These are phyloP conservation scores for Syngnathus scovelli DNA, from an alignment of 2,113 vertebrate species.

Conservation along the genomic window DNA sequence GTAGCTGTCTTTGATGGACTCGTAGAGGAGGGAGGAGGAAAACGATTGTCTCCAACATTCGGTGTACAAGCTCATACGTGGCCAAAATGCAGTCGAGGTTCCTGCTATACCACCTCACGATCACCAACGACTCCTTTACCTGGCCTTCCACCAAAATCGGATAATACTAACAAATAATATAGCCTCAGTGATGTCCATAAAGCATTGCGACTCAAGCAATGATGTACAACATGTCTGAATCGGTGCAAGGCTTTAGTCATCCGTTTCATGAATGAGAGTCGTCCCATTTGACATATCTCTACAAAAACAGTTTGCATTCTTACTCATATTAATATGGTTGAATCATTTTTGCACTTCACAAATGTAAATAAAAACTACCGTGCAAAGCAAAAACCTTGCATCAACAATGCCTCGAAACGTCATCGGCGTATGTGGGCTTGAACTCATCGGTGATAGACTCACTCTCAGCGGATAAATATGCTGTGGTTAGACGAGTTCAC, in stretches of 20 bases:
- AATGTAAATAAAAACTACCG: too few species aligned
- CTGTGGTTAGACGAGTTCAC: too few species aligned
- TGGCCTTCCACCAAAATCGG: not conserved
- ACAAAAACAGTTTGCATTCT: not conserved
- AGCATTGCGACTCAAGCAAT: not conserved
- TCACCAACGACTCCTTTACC: slow-evolving; percentile 3
- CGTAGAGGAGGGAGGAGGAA: slow-evolving; percentile 60
- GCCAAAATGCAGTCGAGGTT: slow-evolving; percentile 23
- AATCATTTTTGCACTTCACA: not conserved
- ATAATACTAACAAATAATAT: not conserved
- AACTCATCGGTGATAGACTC: too few species aligned
- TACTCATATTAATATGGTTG: not conserved
- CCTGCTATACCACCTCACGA: not conserved
- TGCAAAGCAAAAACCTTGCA: too few species aligned
- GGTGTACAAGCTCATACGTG: slow-evolving; percentile 18
- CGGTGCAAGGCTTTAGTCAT: not conserved
- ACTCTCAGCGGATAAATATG: not conserved
- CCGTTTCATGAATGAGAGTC: not conserved
- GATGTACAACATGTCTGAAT: not conserved
- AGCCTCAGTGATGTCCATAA: not conserved
- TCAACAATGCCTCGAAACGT: too few species aligned
- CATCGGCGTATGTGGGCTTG: too few species aligned
- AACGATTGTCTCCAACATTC: slow-evolving; percentile 14
- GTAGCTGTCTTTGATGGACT: slow-evolving; percentile 62
- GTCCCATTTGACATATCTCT: not conserved